Conservation (phyloP, 1,140 invertebrate genomes). For the Pararge aegeria region DNA sequence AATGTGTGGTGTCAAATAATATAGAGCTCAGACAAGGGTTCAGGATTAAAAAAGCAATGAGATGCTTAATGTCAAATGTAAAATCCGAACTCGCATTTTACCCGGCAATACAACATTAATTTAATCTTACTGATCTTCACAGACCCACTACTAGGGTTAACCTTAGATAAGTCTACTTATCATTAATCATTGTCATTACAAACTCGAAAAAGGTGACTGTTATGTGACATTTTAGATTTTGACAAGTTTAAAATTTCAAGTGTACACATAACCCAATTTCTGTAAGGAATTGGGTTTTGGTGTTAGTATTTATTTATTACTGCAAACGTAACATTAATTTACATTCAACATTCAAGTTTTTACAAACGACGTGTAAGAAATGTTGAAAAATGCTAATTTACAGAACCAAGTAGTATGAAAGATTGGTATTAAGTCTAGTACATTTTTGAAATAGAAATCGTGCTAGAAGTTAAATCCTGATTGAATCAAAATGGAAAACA, state of each 20-base stretch:
- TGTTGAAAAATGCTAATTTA: conserved; percentile 1
- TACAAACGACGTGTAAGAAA: not conserved
- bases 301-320: conserved; percentile 19
- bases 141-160: no score
- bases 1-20: no score
- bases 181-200: no score
- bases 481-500: conserved; percentile 38
- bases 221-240: not conserved
- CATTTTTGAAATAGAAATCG: conserved; percentile 12
- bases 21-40: no score
- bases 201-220: no score
- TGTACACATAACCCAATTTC: conserved; percentile 25
- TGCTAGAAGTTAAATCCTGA: not conserved
- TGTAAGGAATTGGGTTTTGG: conserved; percentile 24
- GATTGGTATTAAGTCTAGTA: not conserved
- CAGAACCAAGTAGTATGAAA: conserved; percentile 9
- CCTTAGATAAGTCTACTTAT: no score
- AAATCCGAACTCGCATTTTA: no score
- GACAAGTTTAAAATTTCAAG: conserved; percentile 4
- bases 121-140: no score
- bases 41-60: no score
- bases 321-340: conserved; percentile 10
- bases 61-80: no score
- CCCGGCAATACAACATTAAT: no score
- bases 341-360: not conserved